A percentile compares a stretch with the other conserved stretches of the same genome.
These are phyloP conservation scores for Protaetia brevitarsis DNA, from an alignment of 1,140 invertebrate species.

Conservation along the genomic window DNA sequence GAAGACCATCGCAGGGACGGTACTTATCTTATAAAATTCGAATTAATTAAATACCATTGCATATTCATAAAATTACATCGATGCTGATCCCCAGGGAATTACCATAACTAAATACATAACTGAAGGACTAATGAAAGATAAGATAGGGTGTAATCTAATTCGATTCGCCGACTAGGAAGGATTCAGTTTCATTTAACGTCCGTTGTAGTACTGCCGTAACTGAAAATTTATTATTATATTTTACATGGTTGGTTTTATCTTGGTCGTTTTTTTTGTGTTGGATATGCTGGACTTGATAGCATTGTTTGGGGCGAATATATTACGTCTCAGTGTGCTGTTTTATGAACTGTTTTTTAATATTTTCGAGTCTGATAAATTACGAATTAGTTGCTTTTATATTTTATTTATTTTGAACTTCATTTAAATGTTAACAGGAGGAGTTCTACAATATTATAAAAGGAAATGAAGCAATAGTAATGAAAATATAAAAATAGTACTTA, in stretches of 20 bases:
- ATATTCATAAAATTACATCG: slow-evolving; percentile 41
- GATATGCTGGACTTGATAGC: background rate
- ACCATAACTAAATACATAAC: slow-evolving; percentile 16
- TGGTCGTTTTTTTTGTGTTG: background rate
- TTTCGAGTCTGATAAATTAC: background rate
- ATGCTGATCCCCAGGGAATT: slow-evolving; percentile 34
- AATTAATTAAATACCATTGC: slow-evolving; percentile 36
- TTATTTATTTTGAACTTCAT: no score
- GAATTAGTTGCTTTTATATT: no score
- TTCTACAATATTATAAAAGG: no score
- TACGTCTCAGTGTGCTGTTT: background rate
- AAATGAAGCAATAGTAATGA: no score
- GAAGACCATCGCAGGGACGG: slow-evolving; percentile 13
- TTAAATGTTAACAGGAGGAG: no score
- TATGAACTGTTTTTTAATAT: background rate
- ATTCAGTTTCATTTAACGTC: background rate
- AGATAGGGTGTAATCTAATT: slow-evolving; percentile 30
- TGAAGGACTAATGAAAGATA: slow-evolving; percentile 35
- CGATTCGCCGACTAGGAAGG: slow-evolving; percentile 18
- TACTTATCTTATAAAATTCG: slow-evolving; percentile 22
- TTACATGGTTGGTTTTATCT: background rate
- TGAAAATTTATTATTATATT: background rate
- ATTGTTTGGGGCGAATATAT: background rate
- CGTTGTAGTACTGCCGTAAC: background rate
- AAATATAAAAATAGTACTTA: no score